Base-by-base conservation (phyloP, 2,797 vertebrate species). In the Poecilia wingei region DNA sequence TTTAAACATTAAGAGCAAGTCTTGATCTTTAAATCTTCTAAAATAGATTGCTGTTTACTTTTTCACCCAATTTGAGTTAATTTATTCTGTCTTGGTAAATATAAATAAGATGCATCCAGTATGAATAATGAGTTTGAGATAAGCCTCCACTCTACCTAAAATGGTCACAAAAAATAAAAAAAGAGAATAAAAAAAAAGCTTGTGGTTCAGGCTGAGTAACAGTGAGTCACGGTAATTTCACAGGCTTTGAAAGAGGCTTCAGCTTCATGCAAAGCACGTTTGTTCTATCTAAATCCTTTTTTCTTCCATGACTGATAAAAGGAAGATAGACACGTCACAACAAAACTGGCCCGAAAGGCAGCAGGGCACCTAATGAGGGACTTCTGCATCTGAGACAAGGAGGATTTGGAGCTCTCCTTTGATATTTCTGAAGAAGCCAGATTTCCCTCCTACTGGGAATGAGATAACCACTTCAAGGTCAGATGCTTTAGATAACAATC, bases 381-480 rank as follows among this genome's bases (percentile, higher is more conserved):
- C 86, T 94, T 91, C 53, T 91, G 91, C 84, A 87, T 92, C 89
- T 79, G 84, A 94, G 87, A 87, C 86, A 85, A 86, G 82, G 80
- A 85, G 88, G 89, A 88, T 91, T 93, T 93, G 82, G 83, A 89
- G 83, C 83, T 86, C 75, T 80, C 72, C 91, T 92, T 93, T 92
- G 88, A 89, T 91, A 91, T 87, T 82, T 87, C 84, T 90, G 89
- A 91, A 92, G 81, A 86, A 91, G 87, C 76, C 81, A 79, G 84
- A 87, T 84, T 81, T 79, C 84, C 74, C 85, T 86, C 85, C 91
- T 85, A 81, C 86, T 85, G 80, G 85, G 81, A 80, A 92, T 84
- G 83, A 87, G 90, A 92, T 93, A 94, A 94, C 91, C 90, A 90
- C 90, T 93, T 90, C 93, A 93, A 93, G 92, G 90, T 93, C 92